Evolutionary conservation across 2,797 vertebrate species (phyloP).

Genomic region (Sylvia borin): DNA sequence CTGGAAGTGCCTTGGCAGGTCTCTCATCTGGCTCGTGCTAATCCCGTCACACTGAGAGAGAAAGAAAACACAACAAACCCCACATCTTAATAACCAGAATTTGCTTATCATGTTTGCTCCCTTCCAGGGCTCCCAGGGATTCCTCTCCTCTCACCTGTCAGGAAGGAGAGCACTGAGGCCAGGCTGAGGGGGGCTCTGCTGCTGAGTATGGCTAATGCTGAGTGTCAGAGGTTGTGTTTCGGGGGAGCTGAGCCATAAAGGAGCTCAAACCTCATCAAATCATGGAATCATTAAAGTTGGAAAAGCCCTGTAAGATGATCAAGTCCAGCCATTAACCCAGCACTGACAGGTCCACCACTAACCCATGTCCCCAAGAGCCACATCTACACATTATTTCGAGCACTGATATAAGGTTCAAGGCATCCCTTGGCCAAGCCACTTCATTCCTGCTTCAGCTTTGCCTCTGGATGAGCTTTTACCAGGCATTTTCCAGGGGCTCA

Average conservation of each 20-base stretch:
- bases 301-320: neutral
- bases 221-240: neutral
- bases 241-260: neutral
- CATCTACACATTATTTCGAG: neutral
- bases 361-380: neutral
- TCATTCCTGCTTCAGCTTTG: neutral
- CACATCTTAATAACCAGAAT: neutral
- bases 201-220: neutral
- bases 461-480: neutral
- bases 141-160: neutral
- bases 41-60: neutral
- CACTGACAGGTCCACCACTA: neutral
- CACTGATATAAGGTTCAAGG: neutral
- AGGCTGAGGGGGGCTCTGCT: neutral
- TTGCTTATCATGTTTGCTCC: neutral
- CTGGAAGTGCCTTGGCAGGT: neutral
- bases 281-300: neutral
- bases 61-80: neutral
- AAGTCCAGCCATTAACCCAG: neutral
- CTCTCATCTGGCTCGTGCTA: neutral
- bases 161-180: fast-evolving
- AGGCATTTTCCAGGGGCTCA: neutral
- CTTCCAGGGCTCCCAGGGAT: neutral
- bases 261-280: neutral
- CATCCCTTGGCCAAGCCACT: neutral